Conservation (phyloP, 2,113 vertebrate species). For the Lagopus leucura region DNA sequence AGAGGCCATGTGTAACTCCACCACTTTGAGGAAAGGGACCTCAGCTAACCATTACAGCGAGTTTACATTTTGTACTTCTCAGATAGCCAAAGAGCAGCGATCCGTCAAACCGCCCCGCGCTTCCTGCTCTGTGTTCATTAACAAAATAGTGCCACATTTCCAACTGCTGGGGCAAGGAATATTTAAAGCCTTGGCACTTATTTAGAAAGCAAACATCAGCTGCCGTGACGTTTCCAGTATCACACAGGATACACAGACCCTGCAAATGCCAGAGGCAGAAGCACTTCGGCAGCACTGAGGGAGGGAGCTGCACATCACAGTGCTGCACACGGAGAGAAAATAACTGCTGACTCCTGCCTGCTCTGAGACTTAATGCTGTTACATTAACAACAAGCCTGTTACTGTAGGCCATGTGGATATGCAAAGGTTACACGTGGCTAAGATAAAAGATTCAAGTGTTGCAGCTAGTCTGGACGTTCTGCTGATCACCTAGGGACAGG, state of each 20-base stretch:
- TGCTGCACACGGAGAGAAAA: background rate
- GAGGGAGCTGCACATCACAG: background rate
- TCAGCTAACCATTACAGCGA: background rate
- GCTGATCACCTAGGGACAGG: rapidly evolving
- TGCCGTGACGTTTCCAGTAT: background rate
- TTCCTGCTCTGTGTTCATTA: slow-evolving; percentile 37
- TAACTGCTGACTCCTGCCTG: background rate
- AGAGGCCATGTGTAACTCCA: background rate
- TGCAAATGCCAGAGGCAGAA: background rate
- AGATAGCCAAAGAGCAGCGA: background rate
- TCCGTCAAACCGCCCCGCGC: background rate
- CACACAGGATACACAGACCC: background rate
- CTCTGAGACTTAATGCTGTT: background rate
- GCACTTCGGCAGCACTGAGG: background rate
- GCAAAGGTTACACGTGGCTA: background rate
- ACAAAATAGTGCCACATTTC: slow-evolving; percentile 39
- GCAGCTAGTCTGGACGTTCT: background rate
- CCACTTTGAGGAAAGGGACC: background rate
- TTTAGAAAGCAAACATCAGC: background rate
- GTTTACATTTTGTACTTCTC: background rate
- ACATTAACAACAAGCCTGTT: background rate
- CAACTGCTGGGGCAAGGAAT: background rate
- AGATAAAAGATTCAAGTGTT: background rate
- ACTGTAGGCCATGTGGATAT: background rate
- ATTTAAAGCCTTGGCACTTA: slow-evolving; percentile 6